Evolutionary conservation across 1,140 invertebrate genomes (phyloP).

Genomic region (Pseudomyrmex flavicornis): DNA sequence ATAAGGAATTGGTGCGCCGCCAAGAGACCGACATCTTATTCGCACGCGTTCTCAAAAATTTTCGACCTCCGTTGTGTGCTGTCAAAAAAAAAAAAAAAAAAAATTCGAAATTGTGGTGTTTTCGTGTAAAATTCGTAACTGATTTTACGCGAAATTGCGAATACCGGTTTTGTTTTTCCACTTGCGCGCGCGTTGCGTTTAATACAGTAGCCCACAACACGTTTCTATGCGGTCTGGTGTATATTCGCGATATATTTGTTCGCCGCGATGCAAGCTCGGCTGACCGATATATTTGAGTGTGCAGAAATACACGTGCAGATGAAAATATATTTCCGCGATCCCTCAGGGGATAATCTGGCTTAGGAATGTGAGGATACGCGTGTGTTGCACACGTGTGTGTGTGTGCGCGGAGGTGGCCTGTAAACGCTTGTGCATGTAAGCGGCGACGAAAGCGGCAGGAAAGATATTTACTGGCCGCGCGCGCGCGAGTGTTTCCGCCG

Average conservation of each 20-base stretch:
- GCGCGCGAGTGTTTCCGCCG: conserved; percentile 28
- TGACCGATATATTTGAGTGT: conserved; percentile 70
- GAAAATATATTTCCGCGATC: conserved; percentile 78
- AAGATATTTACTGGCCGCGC: conserved; percentile 69
- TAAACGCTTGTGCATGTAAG: conserved; percentile 19
- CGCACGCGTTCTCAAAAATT: conserved; percentile 33
- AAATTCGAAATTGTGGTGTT: no score
- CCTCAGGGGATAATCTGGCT: conserved; percentile 78
- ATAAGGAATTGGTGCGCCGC: conserved; percentile 41
- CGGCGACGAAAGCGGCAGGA: conserved; percentile 63
- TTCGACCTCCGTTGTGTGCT: no score
- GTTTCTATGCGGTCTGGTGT: not conserved
- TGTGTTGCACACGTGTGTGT: conserved; percentile 58
- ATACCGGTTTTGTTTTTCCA: conserved; percentile 4
- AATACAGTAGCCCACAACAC: conserved; percentile 23
- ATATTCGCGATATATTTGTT: conserved; percentile 31
- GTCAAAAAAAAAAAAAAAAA: no score
- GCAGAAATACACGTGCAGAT: conserved; percentile 68
- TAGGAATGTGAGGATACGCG: conserved; percentile 65
- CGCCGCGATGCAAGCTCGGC: conserved; percentile 46
- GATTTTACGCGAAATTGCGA: not conserved
- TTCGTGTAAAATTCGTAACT: conserved; percentile 1
- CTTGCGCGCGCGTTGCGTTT: conserved; percentile 17
- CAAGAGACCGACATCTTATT: conserved; percentile 19
- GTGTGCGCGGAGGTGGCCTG: not conserved